Percentiles rank a stretch among this genome's conserved stretches.
Conservation (phyloP, 2,113 vertebrate species). For the Ciconia maguari region DNA sequence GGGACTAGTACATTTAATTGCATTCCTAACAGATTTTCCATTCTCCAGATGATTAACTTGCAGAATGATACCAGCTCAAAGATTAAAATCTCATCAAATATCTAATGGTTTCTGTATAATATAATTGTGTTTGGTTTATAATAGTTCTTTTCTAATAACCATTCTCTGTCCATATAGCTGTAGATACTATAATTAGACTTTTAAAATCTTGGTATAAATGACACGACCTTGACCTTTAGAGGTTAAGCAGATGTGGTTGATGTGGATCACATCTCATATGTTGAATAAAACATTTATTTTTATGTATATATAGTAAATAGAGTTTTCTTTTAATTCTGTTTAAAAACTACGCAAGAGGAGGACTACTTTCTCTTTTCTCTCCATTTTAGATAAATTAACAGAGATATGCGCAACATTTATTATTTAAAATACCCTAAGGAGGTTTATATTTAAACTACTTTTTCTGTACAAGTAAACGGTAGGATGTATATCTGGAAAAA, state of each 20-base stretch:
- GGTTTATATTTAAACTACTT: neutral
- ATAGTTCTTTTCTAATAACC: slow-evolving; percentile 1
- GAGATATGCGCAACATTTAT: neutral
- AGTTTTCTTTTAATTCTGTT: neutral
- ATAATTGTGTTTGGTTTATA: slow-evolving; percentile 45
- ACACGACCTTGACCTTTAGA: slow-evolving; percentile 36
- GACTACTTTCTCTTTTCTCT: neutral
- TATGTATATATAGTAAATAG: neutral
- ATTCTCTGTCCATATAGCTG: neutral
- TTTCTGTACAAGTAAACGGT: neutral
- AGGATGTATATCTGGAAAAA: neutral
- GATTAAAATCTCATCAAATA: slow-evolving; percentile 49
- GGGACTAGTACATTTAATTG: slow-evolving; percentile 39
- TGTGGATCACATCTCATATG: neutral
- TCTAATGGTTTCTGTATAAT: slow-evolving; percentile 27
- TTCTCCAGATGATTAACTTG: slow-evolving; percentile 56
- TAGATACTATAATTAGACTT: neutral
- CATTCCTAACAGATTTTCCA: slow-evolving; percentile 26
- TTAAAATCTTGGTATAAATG: neutral
- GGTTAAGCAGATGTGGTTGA: neutral
- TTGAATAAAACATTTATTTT: neutral
- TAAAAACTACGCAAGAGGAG: neutral
- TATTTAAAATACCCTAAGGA: neutral
- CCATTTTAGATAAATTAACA: neutral
- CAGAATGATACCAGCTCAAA: slow-evolving; percentile 9